phyloP scores from a whole-genome alignment of 2,113 vertebrate species.

The Bettongia penicillata region DNA sequence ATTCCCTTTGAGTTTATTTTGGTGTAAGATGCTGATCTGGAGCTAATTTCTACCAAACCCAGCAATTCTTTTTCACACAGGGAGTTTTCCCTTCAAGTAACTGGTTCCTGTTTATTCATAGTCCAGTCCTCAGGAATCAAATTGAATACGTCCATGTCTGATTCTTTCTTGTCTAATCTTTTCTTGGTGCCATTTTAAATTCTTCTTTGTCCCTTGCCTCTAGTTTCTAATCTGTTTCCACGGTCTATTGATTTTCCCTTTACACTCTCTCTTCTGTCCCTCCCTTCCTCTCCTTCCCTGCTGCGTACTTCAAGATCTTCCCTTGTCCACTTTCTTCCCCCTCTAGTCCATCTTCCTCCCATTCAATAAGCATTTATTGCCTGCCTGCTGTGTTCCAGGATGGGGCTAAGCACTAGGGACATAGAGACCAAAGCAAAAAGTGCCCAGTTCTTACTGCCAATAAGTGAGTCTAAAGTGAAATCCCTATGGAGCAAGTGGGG shows the following conservation, averaged over 20 bases:
- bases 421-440: neutral
- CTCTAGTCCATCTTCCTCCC: neutral
- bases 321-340: neutral
- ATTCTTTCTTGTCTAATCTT: neutral
- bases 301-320: neutral
- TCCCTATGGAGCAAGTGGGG: neutral
- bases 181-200: neutral
- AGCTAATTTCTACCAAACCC: neutral
- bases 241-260: neutral
- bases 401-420: neutral
- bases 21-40: neutral
- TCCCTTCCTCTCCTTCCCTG: neutral
- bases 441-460: neutral
- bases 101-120: neutral
- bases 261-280: neutral
- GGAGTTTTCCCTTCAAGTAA: neutral
- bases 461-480: neutral
- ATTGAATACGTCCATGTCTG: neutral
- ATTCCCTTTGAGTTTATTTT: neutral
- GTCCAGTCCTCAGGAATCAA: neutral
- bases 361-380: neutral
- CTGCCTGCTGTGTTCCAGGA: neutral
- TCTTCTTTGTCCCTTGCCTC: neutral
- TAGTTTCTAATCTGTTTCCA: neutral
- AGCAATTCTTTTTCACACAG: neutral